Evolutionary conservation across 2,797 vertebrate genomes (phyloP).

Genomic region (Myripristis jacobus): DNA sequence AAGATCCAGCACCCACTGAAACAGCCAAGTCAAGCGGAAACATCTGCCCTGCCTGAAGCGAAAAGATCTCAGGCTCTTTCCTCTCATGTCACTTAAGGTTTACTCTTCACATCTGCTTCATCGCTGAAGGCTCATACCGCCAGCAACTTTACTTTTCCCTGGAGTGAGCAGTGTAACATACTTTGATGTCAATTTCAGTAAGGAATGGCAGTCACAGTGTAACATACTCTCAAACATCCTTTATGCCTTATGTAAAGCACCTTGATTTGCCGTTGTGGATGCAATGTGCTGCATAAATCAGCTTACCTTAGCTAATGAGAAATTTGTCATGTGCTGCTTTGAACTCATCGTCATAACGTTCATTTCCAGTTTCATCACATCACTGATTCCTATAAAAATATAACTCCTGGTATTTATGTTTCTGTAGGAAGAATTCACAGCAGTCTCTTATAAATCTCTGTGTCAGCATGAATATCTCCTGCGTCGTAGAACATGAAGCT

Average conservation of each 20-base stretch:
- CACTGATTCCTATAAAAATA: neutral
- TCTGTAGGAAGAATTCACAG: neutral
- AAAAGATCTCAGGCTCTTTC: conserved; percentile 19
- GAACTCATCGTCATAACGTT: neutral
- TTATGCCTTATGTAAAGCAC: too few species aligned
- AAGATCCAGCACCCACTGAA: neutral
- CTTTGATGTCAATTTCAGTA: too few species aligned
- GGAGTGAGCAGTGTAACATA: too few species aligned
- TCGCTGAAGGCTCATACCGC: neutral
- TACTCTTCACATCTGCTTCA: neutral
- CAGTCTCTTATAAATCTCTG: neutral
- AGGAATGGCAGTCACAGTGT: too few species aligned
- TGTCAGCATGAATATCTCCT: neutral
- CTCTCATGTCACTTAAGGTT: neutral
- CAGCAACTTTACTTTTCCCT: too few species aligned
- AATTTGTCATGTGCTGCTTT: neutral
- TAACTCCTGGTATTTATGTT: neutral
- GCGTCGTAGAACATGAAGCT: neutral
- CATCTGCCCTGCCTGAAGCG: conserved; percentile 1
- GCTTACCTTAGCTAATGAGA: too few species aligned
- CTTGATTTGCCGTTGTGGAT: too few species aligned
- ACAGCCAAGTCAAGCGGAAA: conserved; percentile 22
- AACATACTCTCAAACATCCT: too few species aligned
- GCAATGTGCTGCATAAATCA: too few species aligned
- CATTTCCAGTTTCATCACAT: neutral